Conservation (phyloP, 2,888 invertebrate genomes). For the Noctua janthe region DNA sequence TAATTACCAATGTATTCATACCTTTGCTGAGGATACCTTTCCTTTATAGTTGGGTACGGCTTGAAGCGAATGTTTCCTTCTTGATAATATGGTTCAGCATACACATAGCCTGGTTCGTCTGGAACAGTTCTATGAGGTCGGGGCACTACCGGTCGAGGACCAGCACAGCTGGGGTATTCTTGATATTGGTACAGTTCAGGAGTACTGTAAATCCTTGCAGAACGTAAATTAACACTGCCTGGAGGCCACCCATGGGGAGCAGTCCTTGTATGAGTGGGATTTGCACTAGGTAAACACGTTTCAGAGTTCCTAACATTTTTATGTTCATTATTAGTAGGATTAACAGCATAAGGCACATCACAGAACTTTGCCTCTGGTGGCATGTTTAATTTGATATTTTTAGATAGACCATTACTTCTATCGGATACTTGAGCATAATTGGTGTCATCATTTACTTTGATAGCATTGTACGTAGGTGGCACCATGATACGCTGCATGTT, state of each 20-base stretch:
- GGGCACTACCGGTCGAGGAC: slow-evolving; percentile 78
- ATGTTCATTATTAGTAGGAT: slow-evolving; percentile 81
- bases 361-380: slow-evolving; percentile 84
- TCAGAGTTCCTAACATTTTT: slow-evolving; percentile 82
- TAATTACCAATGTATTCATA: slow-evolving; percentile 87
- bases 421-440: slow-evolving; percentile 73
- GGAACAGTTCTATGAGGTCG: slow-evolving; percentile 78
- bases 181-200: slow-evolving; percentile 84
- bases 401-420: slow-evolving; percentile 72
- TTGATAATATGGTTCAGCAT: slow-evolving; percentile 82
- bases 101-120: slow-evolving; percentile 81
- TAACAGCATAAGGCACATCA: slow-evolving; percentile 89
- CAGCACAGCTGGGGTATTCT: slow-evolving; percentile 82
- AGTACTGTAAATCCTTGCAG: slow-evolving; percentile 79
- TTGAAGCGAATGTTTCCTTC: slow-evolving; percentile 84
- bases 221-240: slow-evolving; percentile 77
- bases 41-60: slow-evolving; percentile 85
- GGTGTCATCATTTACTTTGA: slow-evolving; percentile 81
- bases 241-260: slow-evolving; percentile 80
- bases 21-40: slow-evolving; percentile 84
- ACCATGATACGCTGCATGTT: slow-evolving; percentile 89
- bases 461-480: slow-evolving; percentile 82
- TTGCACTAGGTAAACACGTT: slow-evolving; percentile 80
- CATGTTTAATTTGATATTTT: slow-evolving; percentile 81
- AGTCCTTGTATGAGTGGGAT: slow-evolving; percentile 74